These are phyloP conservation scores for Erynnis tages DNA, from an alignment of 2,888 invertebrate genomes.

Conservation along the genomic window DNA sequence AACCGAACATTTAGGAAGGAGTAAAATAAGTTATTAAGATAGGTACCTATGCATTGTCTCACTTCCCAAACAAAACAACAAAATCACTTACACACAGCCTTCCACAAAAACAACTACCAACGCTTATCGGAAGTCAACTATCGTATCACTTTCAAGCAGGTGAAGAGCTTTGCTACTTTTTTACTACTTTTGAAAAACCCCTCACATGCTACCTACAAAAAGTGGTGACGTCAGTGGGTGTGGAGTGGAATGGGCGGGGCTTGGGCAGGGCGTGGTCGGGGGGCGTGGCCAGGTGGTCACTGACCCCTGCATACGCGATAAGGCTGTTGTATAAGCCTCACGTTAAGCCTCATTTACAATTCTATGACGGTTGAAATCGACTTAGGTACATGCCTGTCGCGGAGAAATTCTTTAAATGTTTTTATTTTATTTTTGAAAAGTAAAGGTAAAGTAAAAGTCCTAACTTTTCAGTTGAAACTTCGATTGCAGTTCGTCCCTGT, in stretches of 20 bases:
- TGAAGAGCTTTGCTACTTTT: constrained; percentile 5
- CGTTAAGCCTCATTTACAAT: constrained; percentile 63
- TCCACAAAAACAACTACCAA: neutral
- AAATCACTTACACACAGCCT: too few species aligned
- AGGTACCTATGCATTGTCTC: too few species aligned
- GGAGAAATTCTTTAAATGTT: neutral
- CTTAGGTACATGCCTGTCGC: neutral
- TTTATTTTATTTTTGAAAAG: neutral
- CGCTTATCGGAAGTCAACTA: constrained; percentile 17
- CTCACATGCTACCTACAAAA: constrained; percentile 18
- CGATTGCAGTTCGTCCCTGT: too few species aligned
- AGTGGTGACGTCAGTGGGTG: constrained; percentile 34
- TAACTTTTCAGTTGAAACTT: too few species aligned
- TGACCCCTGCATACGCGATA: constrained; percentile 48
- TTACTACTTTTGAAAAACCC: constrained; percentile 3
- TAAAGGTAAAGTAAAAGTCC: too few species aligned
- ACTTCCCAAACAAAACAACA: too few species aligned
- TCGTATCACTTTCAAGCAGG: constrained; percentile 17
- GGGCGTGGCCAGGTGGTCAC: constrained; percentile 64
- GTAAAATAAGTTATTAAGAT: too few species aligned
- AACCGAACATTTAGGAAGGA: too few species aligned
- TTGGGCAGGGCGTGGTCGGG: constrained; percentile 49
- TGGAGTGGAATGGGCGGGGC: constrained; percentile 56
- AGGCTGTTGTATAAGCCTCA: constrained; percentile 16
- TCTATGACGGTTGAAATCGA: constrained; percentile 45